Percentiles rank a stretch among this genome's conserved stretches.
Evolutionary conservation across 2,797 vertebrate species (phyloP).

Genomic region (Morus bassanus): DNA sequence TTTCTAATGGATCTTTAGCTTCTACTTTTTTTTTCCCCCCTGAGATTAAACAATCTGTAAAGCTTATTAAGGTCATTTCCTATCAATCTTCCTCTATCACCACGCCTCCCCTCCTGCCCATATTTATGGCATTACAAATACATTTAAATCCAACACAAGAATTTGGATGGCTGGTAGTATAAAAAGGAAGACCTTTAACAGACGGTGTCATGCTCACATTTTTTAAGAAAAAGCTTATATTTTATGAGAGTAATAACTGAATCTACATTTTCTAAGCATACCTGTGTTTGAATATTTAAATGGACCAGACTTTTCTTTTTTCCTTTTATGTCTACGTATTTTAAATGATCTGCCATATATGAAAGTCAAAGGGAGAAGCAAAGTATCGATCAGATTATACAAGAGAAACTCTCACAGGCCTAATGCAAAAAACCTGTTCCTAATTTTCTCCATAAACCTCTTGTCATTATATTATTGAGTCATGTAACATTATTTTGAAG

Average conservation of each 20-base stretch:
- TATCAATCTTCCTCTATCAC: background rate
- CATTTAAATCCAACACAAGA: background rate
- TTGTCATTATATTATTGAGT: background rate
- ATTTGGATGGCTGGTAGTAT: background rate
- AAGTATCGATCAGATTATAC: background rate
- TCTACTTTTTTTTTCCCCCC: background rate
- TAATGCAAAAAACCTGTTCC: background rate
- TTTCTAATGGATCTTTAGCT: background rate
- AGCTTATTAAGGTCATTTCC: background rate
- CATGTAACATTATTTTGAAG: background rate
- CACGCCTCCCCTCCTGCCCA: background rate
- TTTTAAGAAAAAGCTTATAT: background rate
- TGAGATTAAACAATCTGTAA: background rate
- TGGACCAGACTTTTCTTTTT: background rate
- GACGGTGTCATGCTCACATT: background rate
- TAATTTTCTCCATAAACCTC: background rate
- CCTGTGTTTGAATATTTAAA: background rate
- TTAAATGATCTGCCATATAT: background rate
- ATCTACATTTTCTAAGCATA: background rate
- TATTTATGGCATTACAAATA: background rate
- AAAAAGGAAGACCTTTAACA: background rate
- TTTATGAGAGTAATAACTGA: background rate
- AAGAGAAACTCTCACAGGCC: background rate
- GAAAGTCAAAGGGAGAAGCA: conserved; percentile 24
- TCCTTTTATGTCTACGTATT: background rate